Conservation (phyloP, 1,140 invertebrate species). For the Pectinophora gossypiella region DNA sequence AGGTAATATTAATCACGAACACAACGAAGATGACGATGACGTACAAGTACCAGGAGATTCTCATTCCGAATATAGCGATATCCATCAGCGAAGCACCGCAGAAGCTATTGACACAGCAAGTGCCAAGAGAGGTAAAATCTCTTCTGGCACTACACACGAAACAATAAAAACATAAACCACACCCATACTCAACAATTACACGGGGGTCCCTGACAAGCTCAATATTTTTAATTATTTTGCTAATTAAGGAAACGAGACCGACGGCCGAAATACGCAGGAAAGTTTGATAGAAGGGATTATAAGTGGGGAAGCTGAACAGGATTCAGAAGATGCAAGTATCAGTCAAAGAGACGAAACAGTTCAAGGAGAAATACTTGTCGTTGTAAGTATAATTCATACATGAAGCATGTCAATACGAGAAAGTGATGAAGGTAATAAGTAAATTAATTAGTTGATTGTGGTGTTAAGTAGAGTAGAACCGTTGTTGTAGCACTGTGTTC, state of each 20-base stretch:
- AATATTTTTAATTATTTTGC: constrained; percentile 72
- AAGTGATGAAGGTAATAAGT: constrained; percentile 50
- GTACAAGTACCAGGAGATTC: constrained; percentile 61
- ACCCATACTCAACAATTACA: constrained; percentile 39
- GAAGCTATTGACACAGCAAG: constrained; percentile 56
- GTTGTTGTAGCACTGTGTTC: constrained; percentile 58
- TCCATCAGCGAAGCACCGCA: constrained; percentile 46
- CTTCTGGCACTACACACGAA: constrained; percentile 58
- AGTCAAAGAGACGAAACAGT: constrained; percentile 48
- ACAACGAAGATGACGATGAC: constrained; percentile 65
- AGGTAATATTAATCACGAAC: constrained; percentile 52
- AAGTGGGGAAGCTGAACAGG: constrained; percentile 78
- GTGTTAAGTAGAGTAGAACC: constrained; percentile 58
- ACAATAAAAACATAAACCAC: constrained; percentile 51
- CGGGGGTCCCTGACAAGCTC: constrained; percentile 63
- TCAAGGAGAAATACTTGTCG: constrained; percentile 50
- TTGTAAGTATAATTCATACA: constrained; percentile 57
- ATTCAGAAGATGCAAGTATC: constrained; percentile 75
- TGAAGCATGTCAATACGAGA: constrained; percentile 26
- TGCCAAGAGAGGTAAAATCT: constrained; percentile 61
- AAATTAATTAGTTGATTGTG: constrained; percentile 54
- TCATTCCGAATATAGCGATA: constrained; percentile 62
- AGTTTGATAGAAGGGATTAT: constrained; percentile 79
- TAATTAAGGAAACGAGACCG: constrained; percentile 66
- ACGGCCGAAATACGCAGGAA: constrained; percentile 63